Base-by-base conservation (phyloP, 2,888 invertebrate genomes). In the Erebia epiphron region DNA sequence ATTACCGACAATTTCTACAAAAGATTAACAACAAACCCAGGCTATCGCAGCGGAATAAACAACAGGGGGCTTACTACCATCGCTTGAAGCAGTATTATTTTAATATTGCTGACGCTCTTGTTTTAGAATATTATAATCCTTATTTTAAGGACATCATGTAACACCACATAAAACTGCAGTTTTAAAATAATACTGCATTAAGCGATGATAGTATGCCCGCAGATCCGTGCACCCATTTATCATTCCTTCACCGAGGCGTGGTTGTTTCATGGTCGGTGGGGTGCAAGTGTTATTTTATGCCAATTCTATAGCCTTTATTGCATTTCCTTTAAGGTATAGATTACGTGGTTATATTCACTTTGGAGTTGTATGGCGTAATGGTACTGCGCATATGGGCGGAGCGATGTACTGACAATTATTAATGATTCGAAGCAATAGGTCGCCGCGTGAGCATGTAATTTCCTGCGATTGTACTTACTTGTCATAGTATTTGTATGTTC, bases 371-470 rank as follows among this genome's bases (percentile, higher is more conserved):
- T 71, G 75, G 81, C 81, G 80, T 86, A 87, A 87, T 87, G 84
- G 86, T 75, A 82, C 83, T 82, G 86, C 86, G 85, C 86, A 86
- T 49, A 82, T 85, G 89, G 91, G 91, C 82, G 92, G 89, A 79
- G 90, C 84, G 79, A 82, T 72, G 73, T 72, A 63, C 79, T 82
- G 90, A 89, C 90, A 86, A 86, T 80, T 88, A 92, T 92, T 90
- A 91, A 91, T 90, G 90, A 87, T 82, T 82, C 75, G 79, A 83
- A 80, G 81, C 73, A 67, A 72, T 70, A 69, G 61, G 57, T 56
- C 61, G 67, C 58, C 67, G 58, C 58, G 13, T 49, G 67, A 58
- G 67, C 67, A 67, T 49, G 26, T 49, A 11, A 16, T n/a, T 9
- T 67, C 49, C 67, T 56, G 21, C 9, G 67, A 67, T 67, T 58